Evolutionary conservation across 2,113 vertebrate genomes (phyloP).

Genomic region (Callionymus lyra): DNA sequence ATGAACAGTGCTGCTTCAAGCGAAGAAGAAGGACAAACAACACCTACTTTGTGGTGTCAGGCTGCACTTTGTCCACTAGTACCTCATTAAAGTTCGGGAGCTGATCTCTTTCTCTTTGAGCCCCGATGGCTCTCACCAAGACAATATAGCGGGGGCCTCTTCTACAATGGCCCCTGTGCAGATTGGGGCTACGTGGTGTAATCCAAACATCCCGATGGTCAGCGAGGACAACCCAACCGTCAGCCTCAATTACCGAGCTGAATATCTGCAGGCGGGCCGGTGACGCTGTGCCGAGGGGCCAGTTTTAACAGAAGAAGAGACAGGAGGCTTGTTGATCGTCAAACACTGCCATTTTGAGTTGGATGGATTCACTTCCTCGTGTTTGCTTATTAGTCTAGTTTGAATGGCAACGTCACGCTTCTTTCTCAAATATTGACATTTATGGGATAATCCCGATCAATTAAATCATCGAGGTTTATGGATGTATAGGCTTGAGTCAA

Average conservation of each 20-base stretch:
- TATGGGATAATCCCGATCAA: too few relatives aligned
- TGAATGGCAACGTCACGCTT: too few relatives aligned
- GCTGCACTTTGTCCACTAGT: slow-evolving; percentile 24
- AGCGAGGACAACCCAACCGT: slow-evolving; percentile 57
- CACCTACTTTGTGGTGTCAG: slow-evolving; percentile 29
- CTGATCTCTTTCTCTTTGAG: slow-evolving; percentile 41
- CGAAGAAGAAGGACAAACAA: neutral
- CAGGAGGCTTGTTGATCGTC: slow-evolving; percentile 1
- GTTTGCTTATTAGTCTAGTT: too few relatives aligned
- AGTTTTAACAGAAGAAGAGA: slow-evolving; percentile 26
- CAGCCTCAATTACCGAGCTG: slow-evolving; percentile 66
- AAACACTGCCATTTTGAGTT: too few relatives aligned
- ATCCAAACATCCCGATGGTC: slow-evolving; percentile 38
- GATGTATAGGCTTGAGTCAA: too few relatives aligned
- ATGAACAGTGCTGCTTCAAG: neutral
- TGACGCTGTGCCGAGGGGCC: slow-evolving; percentile 37
- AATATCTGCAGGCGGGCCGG: slow-evolving; percentile 50
- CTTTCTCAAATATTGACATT: too few relatives aligned
- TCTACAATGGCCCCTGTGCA: slow-evolving; percentile 31
- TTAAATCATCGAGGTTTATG: too few relatives aligned
- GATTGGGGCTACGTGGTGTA: slow-evolving; percentile 51
- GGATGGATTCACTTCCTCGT: too few relatives aligned
- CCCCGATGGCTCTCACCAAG: slow-evolving; percentile 44
- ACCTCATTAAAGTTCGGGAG: slow-evolving; percentile 66
- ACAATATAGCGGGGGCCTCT: slow-evolving; percentile 61